Evolutionary conservation across 2,797 vertebrate genomes (phyloP).

Genomic region (Lacerta bilineata): DNA sequence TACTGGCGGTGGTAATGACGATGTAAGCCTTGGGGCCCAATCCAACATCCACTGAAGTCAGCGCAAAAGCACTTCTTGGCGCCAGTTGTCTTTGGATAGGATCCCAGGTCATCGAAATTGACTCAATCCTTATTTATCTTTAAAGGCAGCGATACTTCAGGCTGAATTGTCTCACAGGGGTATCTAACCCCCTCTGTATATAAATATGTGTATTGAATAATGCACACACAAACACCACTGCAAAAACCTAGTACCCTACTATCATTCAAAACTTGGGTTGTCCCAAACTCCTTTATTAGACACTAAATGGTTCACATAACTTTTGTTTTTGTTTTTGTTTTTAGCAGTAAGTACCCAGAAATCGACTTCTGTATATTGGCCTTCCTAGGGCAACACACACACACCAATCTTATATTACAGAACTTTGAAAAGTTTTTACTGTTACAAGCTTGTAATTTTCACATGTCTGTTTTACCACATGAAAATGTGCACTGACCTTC

Average conservation of each 20-base stretch:
- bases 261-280: not conserved
- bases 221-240: not conserved
- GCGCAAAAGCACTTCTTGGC: not conserved
- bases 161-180: slow-evolving; percentile 11
- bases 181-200: slow-evolving; percentile 12
- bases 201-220: not conserved
- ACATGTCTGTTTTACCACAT: not conserved
- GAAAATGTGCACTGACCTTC: slow-evolving; percentile 16
- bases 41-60: slow-evolving; percentile 38
- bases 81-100: slow-evolving; percentile 15
- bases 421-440: not conserved
- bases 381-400: not conserved
- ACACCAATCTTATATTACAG: not conserved
- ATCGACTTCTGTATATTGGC: not conserved
- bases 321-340: not conserved
- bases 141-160: not conserved
- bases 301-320: not conserved
- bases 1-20: rapidly evolving
- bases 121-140: slow-evolving; percentile 14
- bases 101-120: not conserved
- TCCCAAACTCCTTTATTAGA: not conserved
- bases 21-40: slow-evolving; percentile 8
- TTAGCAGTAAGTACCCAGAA: not conserved
- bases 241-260: no score
- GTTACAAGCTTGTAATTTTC: not conserved